phyloP scores from a whole-genome alignment of 1,140 invertebrate genomes.

The Bombus cullumanus region DNA sequence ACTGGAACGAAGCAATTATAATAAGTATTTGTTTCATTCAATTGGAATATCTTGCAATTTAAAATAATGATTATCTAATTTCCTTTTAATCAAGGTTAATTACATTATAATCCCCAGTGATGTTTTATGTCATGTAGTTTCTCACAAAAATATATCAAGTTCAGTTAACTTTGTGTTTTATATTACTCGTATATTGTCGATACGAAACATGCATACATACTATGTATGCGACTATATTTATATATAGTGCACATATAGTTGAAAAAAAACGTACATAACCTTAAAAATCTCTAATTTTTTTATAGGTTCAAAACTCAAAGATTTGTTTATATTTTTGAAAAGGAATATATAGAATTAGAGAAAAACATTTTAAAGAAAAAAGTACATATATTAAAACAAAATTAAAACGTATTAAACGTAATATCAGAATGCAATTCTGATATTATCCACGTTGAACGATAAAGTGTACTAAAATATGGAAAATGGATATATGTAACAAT shows the following conservation, averaged over 20 bases:
- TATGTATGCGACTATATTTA: not conserved
- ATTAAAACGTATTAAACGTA: not conserved
- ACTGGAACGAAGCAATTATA: no score
- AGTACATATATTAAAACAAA: not conserved
- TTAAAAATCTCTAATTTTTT: not conserved
- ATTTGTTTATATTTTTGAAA: not conserved
- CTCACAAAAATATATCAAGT: no score
- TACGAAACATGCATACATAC: not conserved
- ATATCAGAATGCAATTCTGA: not conserved
- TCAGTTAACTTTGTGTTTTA: not conserved
- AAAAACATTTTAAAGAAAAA: not conserved
- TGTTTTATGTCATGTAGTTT: no score
- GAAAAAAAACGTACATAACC: conserved; percentile 24
- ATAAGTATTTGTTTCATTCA: no score
- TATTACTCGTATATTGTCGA: not conserved
- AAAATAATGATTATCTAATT: no score
- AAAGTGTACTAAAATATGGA: not conserved
- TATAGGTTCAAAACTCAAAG: not conserved
- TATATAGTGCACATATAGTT: not conserved
- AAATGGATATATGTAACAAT: not conserved
- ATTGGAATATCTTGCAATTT: no score
- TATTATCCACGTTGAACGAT: not conserved
- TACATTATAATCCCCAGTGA: no score
- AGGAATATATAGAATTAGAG: not conserved
- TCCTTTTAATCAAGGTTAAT: no score